Percentiles rank a stretch among this genome's conserved stretches.
phyloP scores from a whole-genome alignment of 2,113 vertebrate genomes.

The Boleophthalmus pectinirostris region DNA sequence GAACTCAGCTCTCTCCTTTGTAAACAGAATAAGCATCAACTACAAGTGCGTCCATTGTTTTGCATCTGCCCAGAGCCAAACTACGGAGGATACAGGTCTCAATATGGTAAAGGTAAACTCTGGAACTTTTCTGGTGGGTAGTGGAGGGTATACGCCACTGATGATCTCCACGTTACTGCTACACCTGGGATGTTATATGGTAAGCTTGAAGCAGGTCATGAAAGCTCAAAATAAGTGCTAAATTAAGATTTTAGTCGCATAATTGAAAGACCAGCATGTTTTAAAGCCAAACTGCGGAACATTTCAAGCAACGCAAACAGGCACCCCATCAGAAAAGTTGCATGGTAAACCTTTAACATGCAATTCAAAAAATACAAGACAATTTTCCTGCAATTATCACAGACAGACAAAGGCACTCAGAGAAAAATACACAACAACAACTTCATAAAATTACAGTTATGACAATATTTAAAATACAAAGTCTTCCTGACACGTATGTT shows the following conservation, averaged over 20 bases:
- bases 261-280: too few species aligned
- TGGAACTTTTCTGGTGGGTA: not conserved
- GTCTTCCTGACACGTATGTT: too few species aligned
- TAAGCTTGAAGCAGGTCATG: too few species aligned
- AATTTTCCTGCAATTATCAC: not conserved
- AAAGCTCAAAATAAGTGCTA: too few species aligned
- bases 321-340: not conserved
- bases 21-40: constrained; percentile 24
- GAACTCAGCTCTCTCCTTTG: not conserved
- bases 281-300: too few species aligned
- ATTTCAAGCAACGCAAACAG: too few species aligned
- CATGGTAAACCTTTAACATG: not conserved
- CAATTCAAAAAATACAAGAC: not conserved
- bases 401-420: not conserved
- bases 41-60: not conserved
- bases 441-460: not conserved
- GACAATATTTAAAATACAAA: not conserved
- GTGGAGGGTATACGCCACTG: too few species aligned
- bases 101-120: constrained; percentile 22
- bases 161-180: too few species aligned
- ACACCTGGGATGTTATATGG: too few species aligned
- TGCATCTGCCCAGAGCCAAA: constrained; percentile 8
- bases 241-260: too few species aligned
- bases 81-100: constrained; percentile 17
- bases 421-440: not conserved